Evolutionary conservation across 1,140 invertebrate species (phyloP), one percentile per base, ranked within the genome.

Genomic region (Papilio glaucus): DNA sequence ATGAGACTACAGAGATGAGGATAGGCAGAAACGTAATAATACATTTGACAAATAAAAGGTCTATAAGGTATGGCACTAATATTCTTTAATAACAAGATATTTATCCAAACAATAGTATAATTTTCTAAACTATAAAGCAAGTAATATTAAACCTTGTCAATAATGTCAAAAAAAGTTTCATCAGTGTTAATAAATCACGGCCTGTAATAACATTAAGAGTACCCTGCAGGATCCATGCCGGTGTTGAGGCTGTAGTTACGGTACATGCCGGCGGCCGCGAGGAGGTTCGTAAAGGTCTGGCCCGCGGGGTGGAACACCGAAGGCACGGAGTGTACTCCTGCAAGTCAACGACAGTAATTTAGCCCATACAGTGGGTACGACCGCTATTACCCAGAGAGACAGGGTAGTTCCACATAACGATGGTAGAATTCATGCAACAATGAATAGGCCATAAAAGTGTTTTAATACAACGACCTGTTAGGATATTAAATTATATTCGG

Each of bases 191-290:
- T 0, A 24, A 24, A 26, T 24, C 6, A 33, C 2, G 2, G 12
- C 12, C 24, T 49, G 42, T 49, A 8, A 3, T 18, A 41, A 4
- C 4, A 2, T 84, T 76, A 87, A 29, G 76, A 60, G 69, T 89
- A 89, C 7, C 83, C 81, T 5, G 65, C 79, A 9, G 85, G 85
- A 57, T 96, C 95, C 77, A 95, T 91, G 67, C 94, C 95, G n/a
- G 95, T 96, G 83, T 96, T 96, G 18, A 96, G 91, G 5, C 95
- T 96, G 82, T 95, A 94, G 88, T 96, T 96, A 42, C 94, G 92
- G 77, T 95, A 96, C 95, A 95, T 96, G 68, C 95, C 95, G 1
- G 94, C 94, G 4, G 91, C 94, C 0, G 91, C 85, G 0, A 95
- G 83, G 6, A 87, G 86, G 72, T 85, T 92, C 42, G 94, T 95